These are phyloP conservation scores for Paralichthys olivaceus DNA, from an alignment of 2,113 vertebrate species.

Conservation along the genomic window DNA sequence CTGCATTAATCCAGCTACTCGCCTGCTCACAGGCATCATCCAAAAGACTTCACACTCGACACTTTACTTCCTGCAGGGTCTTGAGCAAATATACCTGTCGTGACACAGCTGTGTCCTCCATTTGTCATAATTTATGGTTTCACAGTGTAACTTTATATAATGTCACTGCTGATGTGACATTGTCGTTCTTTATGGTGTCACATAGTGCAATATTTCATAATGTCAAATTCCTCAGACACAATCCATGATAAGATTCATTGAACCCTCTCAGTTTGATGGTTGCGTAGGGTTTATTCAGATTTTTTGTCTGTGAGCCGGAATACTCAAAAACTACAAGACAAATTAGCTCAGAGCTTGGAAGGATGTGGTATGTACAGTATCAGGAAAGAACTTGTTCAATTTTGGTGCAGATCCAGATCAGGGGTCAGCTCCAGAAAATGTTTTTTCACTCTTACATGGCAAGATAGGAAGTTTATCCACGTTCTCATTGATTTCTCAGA, in stretches of 20 bases:
- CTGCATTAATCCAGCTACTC: not conserved
- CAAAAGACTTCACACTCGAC: not conserved
- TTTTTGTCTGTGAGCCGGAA: not conserved
- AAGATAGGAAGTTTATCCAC: too few relatives aligned
- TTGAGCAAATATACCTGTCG: not conserved
- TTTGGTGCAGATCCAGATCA: too few relatives aligned
- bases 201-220: not conserved
- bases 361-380: not conserved
- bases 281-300: not conserved
- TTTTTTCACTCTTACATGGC: too few relatives aligned
- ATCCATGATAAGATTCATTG: not conserved
- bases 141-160: not conserved
- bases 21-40: not conserved
- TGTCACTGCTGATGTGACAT: not conserved
- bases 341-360: too few relatives aligned
- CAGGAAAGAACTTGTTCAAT: not conserved
- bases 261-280: not conserved
- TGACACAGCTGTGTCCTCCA: not conserved
- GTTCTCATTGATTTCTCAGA: too few relatives aligned
- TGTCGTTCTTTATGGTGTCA: not conserved
- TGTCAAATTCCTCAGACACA: not conserved
- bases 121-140: not conserved
- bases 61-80: not conserved
- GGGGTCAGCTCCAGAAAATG: too few relatives aligned
- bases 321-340: not conserved